These are phyloP conservation scores for Bradysia coprophila DNA, from an alignment of 1,140 invertebrate genomes.

Conservation along the genomic window DNA sequence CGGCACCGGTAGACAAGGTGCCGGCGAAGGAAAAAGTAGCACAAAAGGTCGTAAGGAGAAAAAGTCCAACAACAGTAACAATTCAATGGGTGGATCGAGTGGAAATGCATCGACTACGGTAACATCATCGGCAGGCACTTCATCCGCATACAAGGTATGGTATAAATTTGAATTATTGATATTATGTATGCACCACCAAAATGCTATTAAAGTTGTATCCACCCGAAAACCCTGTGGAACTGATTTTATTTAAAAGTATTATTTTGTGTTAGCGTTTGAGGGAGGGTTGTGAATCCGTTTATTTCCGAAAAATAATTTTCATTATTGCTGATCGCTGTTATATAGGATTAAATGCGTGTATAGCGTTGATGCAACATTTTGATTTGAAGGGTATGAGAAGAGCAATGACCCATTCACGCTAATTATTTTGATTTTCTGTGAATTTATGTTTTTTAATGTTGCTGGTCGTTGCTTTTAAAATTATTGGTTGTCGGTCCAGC, in stretches of 20 bases:
- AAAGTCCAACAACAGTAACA: background rate
- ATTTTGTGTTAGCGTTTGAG: too few relatives aligned
- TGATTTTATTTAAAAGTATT: background rate
- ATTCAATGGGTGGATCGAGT: conserved; percentile 24
- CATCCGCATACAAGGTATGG: conserved; percentile 16
- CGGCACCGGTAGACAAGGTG: conserved; percentile 16
- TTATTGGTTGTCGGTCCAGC: too few relatives aligned
- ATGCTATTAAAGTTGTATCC: background rate
- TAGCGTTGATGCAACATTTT: too few relatives aligned
- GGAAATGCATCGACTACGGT: conserved; percentile 16
- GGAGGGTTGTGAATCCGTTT: too few relatives aligned
- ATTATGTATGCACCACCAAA: background rate
- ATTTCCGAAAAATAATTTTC: too few relatives aligned
- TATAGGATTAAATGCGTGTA: too few relatives aligned
- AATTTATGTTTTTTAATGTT: too few relatives aligned
- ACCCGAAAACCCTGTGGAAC: background rate
- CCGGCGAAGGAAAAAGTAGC: background rate
- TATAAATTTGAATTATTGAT: background rate
- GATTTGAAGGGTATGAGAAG: too few relatives aligned
- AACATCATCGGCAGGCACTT: conserved; percentile 8
- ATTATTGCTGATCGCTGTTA: too few relatives aligned
- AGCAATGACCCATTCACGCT: too few relatives aligned
- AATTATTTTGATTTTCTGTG: too few relatives aligned
- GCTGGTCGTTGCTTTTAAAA: too few relatives aligned
- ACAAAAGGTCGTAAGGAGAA: background rate